Evolutionary conservation across 2,797 vertebrate species (phyloP), one percentile per base, ranked within the genome.

Genomic region (Buceros bicornis): DNA sequence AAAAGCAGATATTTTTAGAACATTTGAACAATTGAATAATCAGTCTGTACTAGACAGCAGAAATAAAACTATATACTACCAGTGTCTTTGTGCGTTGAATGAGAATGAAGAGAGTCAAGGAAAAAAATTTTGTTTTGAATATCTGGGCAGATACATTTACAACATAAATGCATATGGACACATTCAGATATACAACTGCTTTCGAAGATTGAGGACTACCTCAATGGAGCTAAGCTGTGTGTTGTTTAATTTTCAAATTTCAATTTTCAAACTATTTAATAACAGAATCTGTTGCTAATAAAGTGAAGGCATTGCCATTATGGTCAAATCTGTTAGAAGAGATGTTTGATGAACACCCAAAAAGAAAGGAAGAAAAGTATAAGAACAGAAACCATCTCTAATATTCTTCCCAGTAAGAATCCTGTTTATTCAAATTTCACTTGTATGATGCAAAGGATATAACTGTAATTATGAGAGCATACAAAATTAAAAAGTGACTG

Each of bases 281-380:
- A 93, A 79, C 26, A 57, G 29, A 71, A 84, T 91, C 82, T 95
- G 62, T 93, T 91, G 71, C 71, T 96, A 88, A 89, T 85, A 79
- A 95, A 94, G 70, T 50, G 24, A 94, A 57, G 37, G 17, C 42
- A 40, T 24, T 90, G 73, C 73, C 78, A 91, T 64, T 83, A 77
- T 74, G 84, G 70, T 88, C 62, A 93, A 53, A 78, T 77, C 40
- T 13, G 1, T 70, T 80, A 80, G 53, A 87, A 93, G 31, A 73
- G 17, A 84, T 42, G 21, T 45, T 86, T 73, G 57, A 79, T 74
- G 20, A 87, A 87, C 51, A 53, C 18, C 72, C 70, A 48, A 48
- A 88, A 66, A 33, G 33, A 33, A 33, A 33, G 33, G 33, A 91
- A 51, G 33, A 77, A 79, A 87, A 79, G n/a, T 6, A 69, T 50